Evolutionary conservation across 92 coral and sea anemone genomes (phyloP), one percentile per base, ranked within the genome.

Genomic region (Porites rus): DNA sequence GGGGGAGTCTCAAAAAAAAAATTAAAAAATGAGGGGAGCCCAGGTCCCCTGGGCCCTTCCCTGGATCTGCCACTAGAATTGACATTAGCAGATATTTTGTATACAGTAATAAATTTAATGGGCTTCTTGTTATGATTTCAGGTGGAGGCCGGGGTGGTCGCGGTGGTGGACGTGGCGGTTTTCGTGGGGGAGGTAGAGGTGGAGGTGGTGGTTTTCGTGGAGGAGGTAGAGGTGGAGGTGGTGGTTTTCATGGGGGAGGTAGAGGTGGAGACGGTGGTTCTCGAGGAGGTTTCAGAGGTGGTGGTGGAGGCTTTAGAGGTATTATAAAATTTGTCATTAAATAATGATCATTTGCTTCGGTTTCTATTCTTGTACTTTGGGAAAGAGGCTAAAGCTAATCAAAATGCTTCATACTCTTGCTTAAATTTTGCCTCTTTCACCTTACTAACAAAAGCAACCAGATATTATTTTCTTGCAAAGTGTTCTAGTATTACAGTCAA

Each of bases 241-340:
- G 90, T 65, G 43, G 56, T 67, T 31, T 77, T 38, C 76, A 69
- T 58, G 64, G 90, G 19, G 90, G 80, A 16, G 89, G 93, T 21
- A 89, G 92, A 5, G 90, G 89, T 5, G 61, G 92, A 22, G 76
- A 86, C 2, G 86, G 90, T 10, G 87, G 93, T n/a, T 60, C 84
- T n/a, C 65, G 94, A 6, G 94, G 96, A 43, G 90, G 96, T 1
- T 60, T 87, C 12, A 70, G 93, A 52, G 89, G 96, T 17, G 90
- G 96, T 3, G 76, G 94, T 6, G 76, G 90, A 53, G 90, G 90
- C 14, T 69, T 68, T 53, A 72, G 90, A 56, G 83, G 87, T 16
- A 51, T 81, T 43, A 77, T 76, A 1, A 65, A 74, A 58, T 72
- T 79, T 25, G 72, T 74, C 1, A 73, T 75, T 18, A 65, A 62